phyloP scores from a whole-genome alignment of 2,797 vertebrate genomes.

The Labroides dimidiatus region DNA sequence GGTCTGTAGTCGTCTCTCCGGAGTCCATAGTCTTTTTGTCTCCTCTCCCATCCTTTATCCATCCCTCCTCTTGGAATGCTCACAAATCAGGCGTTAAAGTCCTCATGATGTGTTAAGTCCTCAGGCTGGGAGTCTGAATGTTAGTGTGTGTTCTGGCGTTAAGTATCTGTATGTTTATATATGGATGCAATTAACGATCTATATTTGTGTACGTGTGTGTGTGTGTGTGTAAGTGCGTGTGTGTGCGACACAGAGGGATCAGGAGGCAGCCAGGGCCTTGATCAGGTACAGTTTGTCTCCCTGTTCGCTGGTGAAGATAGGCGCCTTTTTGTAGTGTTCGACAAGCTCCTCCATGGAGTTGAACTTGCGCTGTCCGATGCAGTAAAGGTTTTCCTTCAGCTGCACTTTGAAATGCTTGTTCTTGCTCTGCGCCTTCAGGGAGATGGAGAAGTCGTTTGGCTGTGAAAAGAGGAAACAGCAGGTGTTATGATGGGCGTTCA shows the following conservation, averaged over 20 bases:
- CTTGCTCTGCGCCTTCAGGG: conserved; percentile 93
- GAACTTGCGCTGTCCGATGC: conserved; percentile 96
- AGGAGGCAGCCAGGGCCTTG: conserved; percentile 90
- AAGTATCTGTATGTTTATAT: conserved; percentile 54
- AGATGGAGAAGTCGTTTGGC: conserved; percentile 95
- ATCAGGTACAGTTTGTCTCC: conserved; percentile 95
- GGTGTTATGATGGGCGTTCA: conserved; percentile 2
- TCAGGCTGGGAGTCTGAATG: conserved; percentile 73
- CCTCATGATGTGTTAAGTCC: conserved; percentile 75
- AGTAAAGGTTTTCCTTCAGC: conserved; percentile 92
- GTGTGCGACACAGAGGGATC: conserved; percentile 68
- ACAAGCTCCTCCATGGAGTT: conserved; percentile 94
- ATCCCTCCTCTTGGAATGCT: conserved; percentile 81
- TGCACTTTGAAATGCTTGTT: conserved; percentile 98
- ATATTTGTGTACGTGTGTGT: conserved; percentile 35
- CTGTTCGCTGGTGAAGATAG: conserved; percentile 95
- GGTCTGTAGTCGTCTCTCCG: conserved; percentile 75
- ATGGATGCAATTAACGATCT: conserved; percentile 50
- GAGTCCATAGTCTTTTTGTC: conserved; percentile 71
- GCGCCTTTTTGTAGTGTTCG: conserved; percentile 97
- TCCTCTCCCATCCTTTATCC: conserved; percentile 62
- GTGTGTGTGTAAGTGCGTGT: conserved; percentile 1
- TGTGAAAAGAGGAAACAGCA: conserved; percentile 48
- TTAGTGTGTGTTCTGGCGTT: conserved; percentile 73
- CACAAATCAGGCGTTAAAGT: conserved; percentile 73